Evolutionary conservation across 2,888 invertebrate genomes (phyloP), one percentile per base, ranked within the genome.

Genomic region (Heterodera filipjevi): DNA sequence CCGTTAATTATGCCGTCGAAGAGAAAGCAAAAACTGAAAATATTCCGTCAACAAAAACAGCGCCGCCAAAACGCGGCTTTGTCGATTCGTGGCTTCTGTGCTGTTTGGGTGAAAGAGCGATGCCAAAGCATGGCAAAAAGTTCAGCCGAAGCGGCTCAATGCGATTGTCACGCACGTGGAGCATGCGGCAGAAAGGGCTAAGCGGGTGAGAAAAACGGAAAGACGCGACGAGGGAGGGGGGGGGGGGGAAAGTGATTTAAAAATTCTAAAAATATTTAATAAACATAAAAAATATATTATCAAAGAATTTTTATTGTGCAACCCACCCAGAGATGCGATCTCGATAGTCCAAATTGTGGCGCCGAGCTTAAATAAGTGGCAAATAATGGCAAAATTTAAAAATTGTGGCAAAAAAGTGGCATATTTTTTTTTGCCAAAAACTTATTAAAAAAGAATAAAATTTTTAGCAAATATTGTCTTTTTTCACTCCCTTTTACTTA

Each of bases 1-100:
- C n/a, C 27, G 59, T 59, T 59, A 59, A 59, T 59, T 59, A 59
- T 59, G 59, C 59, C n/a, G 59, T 59, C 27, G 59, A 59, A 27
- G 59, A 10, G 3, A 59, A 59, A 27, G 59, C 59, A 5, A 59
- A 59, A 10, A 59, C 1, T n/a, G 59, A 22, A 6, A 59, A 19
- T 59, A 27, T 8, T 27, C n/a, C 8, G 27, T n/a, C n/a, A n/a
- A 27, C n/a, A 6, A 59, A 59, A 12, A 39, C 6, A 59, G 5
- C 59, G 2, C 27, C 59, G 8, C 59, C 59, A 59, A 59, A 59
- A 59, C 59, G 59, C 59, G 27, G 59, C n/a, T 59, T 59, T 59
- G 3, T 59, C 10, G n/a, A 19, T 27, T 59, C 59, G 27, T 59
- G 59, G 59, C 59, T 59, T n/a, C 10, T 59, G 59, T 59, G 59